Percentiles rank a stretch among this genome's conserved stretches.
Conservation (phyloP, 2,113 vertebrate genomes). For the Phrynocephalus versicolor region DNA sequence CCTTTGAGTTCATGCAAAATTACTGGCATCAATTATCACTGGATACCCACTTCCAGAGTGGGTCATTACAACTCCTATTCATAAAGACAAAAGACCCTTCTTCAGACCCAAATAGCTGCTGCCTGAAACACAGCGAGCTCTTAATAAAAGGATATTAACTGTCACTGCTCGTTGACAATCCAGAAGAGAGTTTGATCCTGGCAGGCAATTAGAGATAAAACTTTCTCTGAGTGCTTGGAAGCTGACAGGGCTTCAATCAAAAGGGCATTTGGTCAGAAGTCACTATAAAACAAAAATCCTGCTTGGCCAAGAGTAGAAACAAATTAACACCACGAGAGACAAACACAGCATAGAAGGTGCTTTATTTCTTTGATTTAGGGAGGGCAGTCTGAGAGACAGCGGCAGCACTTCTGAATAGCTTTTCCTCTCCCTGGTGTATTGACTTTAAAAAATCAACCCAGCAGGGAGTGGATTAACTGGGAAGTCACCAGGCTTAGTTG, state of each 20-base stretch:
- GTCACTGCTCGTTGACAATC: constrained; percentile 6
- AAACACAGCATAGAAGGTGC: background rate
- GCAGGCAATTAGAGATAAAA: constrained; percentile 21
- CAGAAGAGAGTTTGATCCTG: background rate
- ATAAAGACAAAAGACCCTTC: background rate
- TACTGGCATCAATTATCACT: background rate
- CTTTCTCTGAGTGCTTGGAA: constrained; percentile 17
- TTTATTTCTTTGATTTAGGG: background rate
- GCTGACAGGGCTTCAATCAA: background rate
- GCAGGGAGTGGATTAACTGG: background rate
- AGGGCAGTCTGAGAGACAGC: background rate
- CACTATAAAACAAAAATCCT: background rate
- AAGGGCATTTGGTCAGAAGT: background rate
- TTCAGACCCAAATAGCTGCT: background rate
- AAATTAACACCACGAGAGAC: background rate
- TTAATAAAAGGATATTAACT: constrained; percentile 12
- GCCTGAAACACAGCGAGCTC: background rate
- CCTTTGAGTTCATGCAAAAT: too few relatives aligned
- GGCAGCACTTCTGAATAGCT: background rate
- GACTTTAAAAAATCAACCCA: background rate
- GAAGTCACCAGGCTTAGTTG: background rate
- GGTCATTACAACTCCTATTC: background rate
- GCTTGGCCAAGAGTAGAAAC: background rate
- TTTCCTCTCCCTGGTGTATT: background rate
- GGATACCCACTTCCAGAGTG: too few relatives aligned